Conservation (phyloP, 2,888 invertebrate genomes). For the Prionchulus punctatus region DNA sequence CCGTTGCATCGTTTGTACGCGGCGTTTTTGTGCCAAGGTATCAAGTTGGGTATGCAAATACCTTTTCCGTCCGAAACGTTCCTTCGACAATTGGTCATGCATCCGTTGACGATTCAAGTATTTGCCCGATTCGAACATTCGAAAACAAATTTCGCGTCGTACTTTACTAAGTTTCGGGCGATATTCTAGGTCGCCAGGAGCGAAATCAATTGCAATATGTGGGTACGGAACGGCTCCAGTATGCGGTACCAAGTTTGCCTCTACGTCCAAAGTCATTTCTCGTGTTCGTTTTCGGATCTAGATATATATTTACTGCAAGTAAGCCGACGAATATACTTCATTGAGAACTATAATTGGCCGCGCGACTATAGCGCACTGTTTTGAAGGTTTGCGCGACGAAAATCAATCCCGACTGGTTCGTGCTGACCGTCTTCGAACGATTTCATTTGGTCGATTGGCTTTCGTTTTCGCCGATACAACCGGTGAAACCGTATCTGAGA, state of each 20-base stretch:
- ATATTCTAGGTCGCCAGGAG: constrained; percentile 65
- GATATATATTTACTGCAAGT: constrained; percentile 79
- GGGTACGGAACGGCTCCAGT: constrained; percentile 91
- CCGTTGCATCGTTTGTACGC: constrained; percentile 87
- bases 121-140: constrained; percentile 28
- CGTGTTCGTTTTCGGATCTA: constrained; percentile 94
- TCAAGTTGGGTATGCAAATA: constrained; percentile 38
- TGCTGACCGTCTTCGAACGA: constrained; percentile 70
- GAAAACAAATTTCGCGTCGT: too few species aligned
- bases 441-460: constrained; percentile 71
- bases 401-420: constrained; percentile 61
- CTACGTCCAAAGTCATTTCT: constrained; percentile 94
- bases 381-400: constrained; percentile 60
- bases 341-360: too few species aligned
- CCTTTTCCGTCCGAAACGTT: constrained; percentile 13
- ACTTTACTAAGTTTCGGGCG: neutral
- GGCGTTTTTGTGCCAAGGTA: constrained; percentile 66
- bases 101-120: constrained; percentile 80
- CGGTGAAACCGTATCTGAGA: constrained; percentile 41
- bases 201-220: constrained; percentile 79
- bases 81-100: constrained; percentile 65
- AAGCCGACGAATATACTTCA: neutral
- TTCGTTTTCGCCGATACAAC: constrained; percentile 35
- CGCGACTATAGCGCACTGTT: neutral
- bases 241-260: constrained; percentile 99